phyloP scores from a whole-genome alignment of 2,113 vertebrate genomes.

The Pteruthius melanotis region DNA sequence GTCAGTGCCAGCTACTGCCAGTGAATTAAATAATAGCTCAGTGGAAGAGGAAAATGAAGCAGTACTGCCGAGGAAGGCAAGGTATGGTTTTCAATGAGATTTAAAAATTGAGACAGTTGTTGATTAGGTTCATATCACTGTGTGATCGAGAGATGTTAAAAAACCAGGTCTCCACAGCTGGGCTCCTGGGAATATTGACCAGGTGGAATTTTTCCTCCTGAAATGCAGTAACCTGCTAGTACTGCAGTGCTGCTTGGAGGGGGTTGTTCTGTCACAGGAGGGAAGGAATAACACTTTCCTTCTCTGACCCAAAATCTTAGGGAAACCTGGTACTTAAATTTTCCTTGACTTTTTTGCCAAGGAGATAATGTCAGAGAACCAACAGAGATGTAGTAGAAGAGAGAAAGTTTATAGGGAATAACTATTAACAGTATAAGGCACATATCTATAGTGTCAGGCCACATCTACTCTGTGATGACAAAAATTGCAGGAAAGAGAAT shows the following conservation, averaged over 20 bases:
- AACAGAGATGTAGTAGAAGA: not conserved
- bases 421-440: not conserved
- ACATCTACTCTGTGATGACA: not conserved
- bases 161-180: not conserved
- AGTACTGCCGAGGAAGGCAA: not conserved
- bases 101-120: not conserved
- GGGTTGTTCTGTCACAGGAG: not conserved
- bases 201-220: not conserved
- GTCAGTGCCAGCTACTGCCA: not conserved
- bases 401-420: not conserved
- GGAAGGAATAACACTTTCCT: not conserved
- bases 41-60: slow-evolving; percentile 6
- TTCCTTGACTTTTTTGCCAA: not conserved
- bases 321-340: not conserved
- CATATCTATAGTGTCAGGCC: not conserved
- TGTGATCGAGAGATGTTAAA: slow-evolving; percentile 1
- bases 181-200: not conserved
- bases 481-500: not conserved
- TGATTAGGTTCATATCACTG: not conserved
- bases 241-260: not conserved
- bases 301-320: not conserved
- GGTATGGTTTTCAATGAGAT: slow-evolving; percentile 1
- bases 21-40: not conserved
- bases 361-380: not conserved
- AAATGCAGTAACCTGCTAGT: not conserved